Percentiles rank a stretch among this genome's conserved stretches.
phyloP scores from a whole-genome alignment of 2,113 vertebrate species.

The Heterotilapia buettikoferi region DNA sequence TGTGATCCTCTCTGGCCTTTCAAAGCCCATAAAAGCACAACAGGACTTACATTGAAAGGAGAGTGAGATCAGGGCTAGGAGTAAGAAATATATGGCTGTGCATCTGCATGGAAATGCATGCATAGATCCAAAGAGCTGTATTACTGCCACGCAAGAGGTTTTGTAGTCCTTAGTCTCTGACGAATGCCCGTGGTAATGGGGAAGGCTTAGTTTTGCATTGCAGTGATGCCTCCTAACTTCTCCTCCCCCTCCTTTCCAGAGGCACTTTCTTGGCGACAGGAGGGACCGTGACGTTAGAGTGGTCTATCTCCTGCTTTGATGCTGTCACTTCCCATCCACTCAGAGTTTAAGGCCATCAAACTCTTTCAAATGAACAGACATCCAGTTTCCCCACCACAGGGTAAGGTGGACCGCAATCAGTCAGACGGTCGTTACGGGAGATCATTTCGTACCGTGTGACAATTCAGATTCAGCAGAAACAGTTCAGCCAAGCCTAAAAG shows the following conservation, averaged over 20 bases:
- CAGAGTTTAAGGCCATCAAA: constrained; percentile 72
- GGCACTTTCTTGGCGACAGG: constrained; percentile 62
- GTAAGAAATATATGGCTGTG: constrained; percentile 5
- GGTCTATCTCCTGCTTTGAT: constrained; percentile 70
- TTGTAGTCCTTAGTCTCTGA: constrained; percentile 36
- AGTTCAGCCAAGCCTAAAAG: background rate
- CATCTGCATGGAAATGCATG: constrained; percentile 5
- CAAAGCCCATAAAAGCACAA: constrained; percentile 58
- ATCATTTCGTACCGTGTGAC: background rate
- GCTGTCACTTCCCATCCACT: constrained; percentile 72
- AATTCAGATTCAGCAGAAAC: background rate
- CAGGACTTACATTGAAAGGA: constrained; percentile 5
- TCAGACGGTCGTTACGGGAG: background rate
- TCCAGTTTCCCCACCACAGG: background rate
- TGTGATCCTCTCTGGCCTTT: constrained; percentile 60
- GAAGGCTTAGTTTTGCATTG: background rate
- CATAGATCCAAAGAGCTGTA: constrained; percentile 16
- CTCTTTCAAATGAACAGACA: constrained; percentile 65
- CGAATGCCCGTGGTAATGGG: background rate
- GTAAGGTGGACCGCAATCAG: background rate
- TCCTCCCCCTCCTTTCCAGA: constrained; percentile 35
- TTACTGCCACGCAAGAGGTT: background rate
- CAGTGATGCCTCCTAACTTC: constrained; percentile 6
- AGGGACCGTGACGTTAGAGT: constrained; percentile 70
- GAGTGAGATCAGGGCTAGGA: background rate